phyloP scores from a whole-genome alignment of 2,113 vertebrate species.

The Thalassarche chlororhynchos region DNA sequence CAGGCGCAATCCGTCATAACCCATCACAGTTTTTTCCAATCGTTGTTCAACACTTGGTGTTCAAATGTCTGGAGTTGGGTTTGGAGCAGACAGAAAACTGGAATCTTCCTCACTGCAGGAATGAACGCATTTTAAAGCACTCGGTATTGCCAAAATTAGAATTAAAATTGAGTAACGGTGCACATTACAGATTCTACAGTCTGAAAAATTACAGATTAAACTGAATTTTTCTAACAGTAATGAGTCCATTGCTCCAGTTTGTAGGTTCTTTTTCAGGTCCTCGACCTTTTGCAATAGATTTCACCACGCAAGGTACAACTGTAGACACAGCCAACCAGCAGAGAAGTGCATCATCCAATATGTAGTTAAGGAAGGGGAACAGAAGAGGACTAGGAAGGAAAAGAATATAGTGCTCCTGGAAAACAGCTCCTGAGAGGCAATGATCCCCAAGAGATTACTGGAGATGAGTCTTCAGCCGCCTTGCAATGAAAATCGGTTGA shows the following conservation, averaged over 20 bases:
- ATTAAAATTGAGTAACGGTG: not conserved
- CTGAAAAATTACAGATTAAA: not conserved
- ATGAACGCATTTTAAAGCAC: not conserved
- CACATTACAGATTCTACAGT: not conserved
- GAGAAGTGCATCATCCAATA: rapidly evolving
- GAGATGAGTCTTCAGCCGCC: not conserved
- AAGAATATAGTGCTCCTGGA: not conserved
- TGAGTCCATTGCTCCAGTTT: not conserved
- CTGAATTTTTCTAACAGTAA: not conserved
- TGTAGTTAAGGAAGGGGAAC: not conserved
- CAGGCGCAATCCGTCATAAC: rapidly evolving
- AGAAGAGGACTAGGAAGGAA: not conserved
- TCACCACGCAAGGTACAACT: not conserved
- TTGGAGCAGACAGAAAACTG: not conserved
- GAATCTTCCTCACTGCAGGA: not conserved
- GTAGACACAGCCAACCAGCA: not conserved
- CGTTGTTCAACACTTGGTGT: not conserved
- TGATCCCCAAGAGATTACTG: not conserved
- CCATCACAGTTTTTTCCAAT: not conserved
- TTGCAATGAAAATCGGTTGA: not conserved
- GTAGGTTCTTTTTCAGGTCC: not conserved
- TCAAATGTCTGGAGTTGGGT: not conserved
- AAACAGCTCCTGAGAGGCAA: not conserved
- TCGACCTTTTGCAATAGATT: not conserved
- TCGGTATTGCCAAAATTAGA: not conserved